These are phyloP conservation scores for Cyanocitta stelleri DNA, from an alignment of 2,113 vertebrate species.

Conservation along the genomic window DNA sequence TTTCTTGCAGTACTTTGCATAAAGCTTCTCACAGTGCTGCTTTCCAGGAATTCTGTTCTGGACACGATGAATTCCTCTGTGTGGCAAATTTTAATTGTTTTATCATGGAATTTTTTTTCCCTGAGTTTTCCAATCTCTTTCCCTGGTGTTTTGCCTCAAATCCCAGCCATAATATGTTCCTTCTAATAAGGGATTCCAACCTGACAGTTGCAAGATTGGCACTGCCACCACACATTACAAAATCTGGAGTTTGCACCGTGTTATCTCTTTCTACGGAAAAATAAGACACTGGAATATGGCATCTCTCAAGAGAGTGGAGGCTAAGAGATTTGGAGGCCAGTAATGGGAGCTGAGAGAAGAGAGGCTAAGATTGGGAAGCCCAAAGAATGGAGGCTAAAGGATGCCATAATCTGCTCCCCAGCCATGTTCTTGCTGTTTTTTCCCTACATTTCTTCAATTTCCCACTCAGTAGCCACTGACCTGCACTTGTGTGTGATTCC, in stretches of 20 bases:
- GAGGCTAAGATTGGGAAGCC: not conserved
- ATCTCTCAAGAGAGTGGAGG: not conserved
- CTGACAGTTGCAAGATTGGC: not conserved
- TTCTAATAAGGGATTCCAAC: not conserved
- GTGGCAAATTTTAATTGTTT: slow-evolving; percentile 35
- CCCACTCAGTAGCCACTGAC: accelerated
- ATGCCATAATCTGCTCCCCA: not conserved
- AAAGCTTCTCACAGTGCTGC: not conserved
- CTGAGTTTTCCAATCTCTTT: not conserved
- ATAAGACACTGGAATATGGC: not conserved
- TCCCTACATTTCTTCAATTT: not conserved
- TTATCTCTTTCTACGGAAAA: not conserved
- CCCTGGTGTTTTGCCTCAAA: slow-evolving; percentile 12
- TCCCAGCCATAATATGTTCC: slow-evolving; percentile 8
- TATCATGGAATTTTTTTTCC: not conserved
- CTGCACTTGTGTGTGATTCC: accelerated
- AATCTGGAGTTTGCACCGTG: not conserved
- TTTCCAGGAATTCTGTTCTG: slow-evolving; percentile 31
- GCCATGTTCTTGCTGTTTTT: not conserved
- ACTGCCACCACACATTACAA: not conserved
- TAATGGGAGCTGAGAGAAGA: not conserved
- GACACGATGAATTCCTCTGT: not conserved
- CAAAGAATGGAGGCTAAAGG: not conserved
- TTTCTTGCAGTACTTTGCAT: not conserved
- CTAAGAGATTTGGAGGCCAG: not conserved